Evolutionary conservation across 2,888 invertebrate genomes (phyloP).

Genomic region (Oegoconia quadripuncta): DNA sequence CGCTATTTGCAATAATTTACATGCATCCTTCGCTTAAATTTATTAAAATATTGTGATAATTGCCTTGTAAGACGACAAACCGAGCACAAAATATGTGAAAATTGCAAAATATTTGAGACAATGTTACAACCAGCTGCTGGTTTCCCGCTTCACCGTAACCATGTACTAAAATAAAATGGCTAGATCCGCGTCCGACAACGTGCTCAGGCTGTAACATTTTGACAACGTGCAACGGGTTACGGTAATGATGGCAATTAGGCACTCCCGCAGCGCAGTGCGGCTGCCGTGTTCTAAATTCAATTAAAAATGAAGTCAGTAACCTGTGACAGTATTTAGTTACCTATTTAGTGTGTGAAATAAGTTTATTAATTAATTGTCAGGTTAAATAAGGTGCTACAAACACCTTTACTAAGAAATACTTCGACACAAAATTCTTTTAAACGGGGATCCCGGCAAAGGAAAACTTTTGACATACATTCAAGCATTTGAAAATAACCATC

Average conservation of each 20-base stretch:
- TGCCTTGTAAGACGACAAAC: slow-evolving; percentile 15
- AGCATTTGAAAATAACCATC: too few relatives aligned
- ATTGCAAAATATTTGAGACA: slow-evolving; percentile 21
- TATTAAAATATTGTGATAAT: slow-evolving; percentile 19
- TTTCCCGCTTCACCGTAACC: slow-evolving; percentile 24
- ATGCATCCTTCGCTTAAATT: slow-evolving; percentile 12
- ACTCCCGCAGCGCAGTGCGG: slow-evolving; percentile 18
- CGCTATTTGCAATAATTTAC: slow-evolving; percentile 12
- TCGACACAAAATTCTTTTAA: too few relatives aligned
- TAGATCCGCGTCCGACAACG: slow-evolving; percentile 24
- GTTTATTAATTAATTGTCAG: too few relatives aligned
- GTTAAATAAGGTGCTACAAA: too few relatives aligned
- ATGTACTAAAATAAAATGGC: slow-evolving; percentile 23
- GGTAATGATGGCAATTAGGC: slow-evolving; percentile 35
- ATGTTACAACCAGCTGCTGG: slow-evolving; percentile 23
- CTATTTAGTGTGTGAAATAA: slow-evolving; percentile 1
- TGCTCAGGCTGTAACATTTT: slow-evolving; percentile 25
- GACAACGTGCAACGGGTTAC: slow-evolving; percentile 24
- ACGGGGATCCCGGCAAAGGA: too few relatives aligned
- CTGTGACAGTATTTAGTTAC: slow-evolving; percentile 16
- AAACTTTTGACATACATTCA: too few relatives aligned
- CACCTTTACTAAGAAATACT: too few relatives aligned
- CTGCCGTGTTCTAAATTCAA: slow-evolving; percentile 32
- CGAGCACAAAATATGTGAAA: slow-evolving; percentile 15
- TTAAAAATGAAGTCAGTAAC: slow-evolving; percentile 20